Percentiles rank a stretch among this genome's conserved stretches.
Evolutionary conservation across 2,113 vertebrate genomes (phyloP).

Genomic region (Chiloscyllium plagiosum): DNA sequence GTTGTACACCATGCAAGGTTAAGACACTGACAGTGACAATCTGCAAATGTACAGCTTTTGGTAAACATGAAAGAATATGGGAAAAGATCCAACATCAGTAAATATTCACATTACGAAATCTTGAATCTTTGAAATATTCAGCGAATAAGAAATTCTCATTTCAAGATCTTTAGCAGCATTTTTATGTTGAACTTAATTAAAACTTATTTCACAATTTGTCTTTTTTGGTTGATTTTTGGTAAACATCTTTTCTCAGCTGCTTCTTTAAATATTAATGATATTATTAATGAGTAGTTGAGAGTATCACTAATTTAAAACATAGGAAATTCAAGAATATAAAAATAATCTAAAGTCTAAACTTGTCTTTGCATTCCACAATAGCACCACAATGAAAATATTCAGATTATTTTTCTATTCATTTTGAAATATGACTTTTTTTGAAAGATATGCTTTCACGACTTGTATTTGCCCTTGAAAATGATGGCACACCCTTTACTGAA

Average conservation of each 20-base stretch:
- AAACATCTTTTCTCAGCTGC: background rate
- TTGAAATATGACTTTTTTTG: background rate
- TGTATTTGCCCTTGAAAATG: background rate
- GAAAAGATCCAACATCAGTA: background rate
- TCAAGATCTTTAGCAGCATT: background rate
- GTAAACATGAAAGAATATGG: background rate
- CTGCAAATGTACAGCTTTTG: background rate
- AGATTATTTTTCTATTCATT: background rate
- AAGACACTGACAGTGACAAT: background rate
- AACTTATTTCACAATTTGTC: background rate
- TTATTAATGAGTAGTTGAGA: background rate
- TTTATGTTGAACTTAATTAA: background rate
- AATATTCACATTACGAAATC: background rate
- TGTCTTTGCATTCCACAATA: background rate
- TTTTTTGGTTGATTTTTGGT: background rate
- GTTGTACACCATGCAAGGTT: background rate
- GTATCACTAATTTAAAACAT: background rate
- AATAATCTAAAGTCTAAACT: background rate
- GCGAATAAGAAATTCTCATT: background rate
- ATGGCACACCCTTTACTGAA: background rate
- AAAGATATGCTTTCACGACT: background rate
- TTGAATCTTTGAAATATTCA: background rate
- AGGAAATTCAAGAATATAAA: background rate
- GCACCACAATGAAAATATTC: background rate
- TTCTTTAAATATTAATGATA: background rate